phyloP scores from a whole-genome alignment of 1,140 invertebrate species.

The Nasonia longicornis region DNA sequence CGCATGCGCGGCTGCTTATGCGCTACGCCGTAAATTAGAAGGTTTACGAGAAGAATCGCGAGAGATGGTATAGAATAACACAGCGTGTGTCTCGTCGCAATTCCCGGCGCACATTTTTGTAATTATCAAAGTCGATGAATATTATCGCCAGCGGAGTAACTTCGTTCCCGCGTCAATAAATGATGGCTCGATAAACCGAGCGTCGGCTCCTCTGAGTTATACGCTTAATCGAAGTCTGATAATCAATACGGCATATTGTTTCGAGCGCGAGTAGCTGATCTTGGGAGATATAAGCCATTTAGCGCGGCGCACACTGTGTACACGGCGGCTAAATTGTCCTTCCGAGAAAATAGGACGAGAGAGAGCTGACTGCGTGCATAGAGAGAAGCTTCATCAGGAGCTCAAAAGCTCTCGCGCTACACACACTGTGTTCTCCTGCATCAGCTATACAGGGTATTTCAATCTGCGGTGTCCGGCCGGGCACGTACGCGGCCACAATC shows the following conservation, averaged over 20 bases:
- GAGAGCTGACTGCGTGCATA: no score
- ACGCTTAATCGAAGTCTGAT: not conserved
- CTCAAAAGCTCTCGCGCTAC: not conserved
- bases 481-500: not conserved
- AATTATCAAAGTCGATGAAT: not conserved
- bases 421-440: not conserved
- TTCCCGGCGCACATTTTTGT: not conserved
- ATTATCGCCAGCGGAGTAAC: not conserved
- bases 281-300: no score
- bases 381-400: not conserved
- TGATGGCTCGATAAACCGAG: no score
- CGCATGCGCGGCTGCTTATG: not conserved
- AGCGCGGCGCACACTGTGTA: no score
- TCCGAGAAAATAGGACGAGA: no score
- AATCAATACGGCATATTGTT: not conserved
- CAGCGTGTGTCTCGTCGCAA: not conserved
- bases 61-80: not conserved
- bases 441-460: not conserved
- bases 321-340: no score
- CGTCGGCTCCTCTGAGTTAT: no score
- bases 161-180: not conserved
- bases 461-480: not conserved
- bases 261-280: no score
- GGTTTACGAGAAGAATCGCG: not conserved
- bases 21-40: not conserved